Percentiles rank a stretch among this genome's conserved stretches.
These are phyloP conservation scores for Drosophila bocqueti DNA, from an alignment of 1,140 invertebrate species.

Conservation along the genomic window DNA sequence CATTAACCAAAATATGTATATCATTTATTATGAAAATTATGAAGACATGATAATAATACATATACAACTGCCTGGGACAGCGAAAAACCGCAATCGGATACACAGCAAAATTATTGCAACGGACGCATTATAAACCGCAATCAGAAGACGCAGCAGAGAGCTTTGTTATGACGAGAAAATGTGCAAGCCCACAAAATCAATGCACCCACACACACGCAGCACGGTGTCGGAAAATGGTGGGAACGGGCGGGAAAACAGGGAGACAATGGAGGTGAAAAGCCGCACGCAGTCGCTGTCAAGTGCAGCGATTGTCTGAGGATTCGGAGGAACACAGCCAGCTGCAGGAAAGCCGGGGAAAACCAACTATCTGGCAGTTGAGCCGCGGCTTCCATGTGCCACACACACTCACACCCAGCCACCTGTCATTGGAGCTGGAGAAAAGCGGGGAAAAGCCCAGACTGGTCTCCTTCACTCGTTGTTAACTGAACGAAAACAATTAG, in stretches of 20 bases:
- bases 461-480: conserved; percentile 49
- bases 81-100: conserved; percentile 65
- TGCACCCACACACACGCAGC: conserved; percentile 37
- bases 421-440: conserved; percentile 8
- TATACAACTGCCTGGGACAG: conserved; percentile 22
- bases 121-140: conserved; percentile 47
- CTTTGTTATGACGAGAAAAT: conserved; percentile 61
- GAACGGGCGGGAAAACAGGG: background rate
- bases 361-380: conserved; percentile 58
- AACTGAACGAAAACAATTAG: conserved; percentile 67
- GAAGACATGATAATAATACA: conserved; percentile 4
- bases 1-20: background rate
- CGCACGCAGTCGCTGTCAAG: conserved; percentile 65
- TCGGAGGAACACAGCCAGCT: conserved; percentile 39
- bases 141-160: conserved; percentile 38
- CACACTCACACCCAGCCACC: conserved; percentile 12
- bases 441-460: conserved; percentile 30
- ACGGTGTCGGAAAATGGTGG: conserved; percentile 1
- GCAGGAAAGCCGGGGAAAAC: conserved; percentile 25
- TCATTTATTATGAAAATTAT: conserved; percentile 33
- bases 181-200: conserved; percentile 72
- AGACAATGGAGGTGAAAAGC: conserved; percentile 21
- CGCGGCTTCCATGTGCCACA: conserved; percentile 65
- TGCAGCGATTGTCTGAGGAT: conserved; percentile 62
- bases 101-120: conserved; percentile 56